Conservation (phyloP, 2,888 invertebrate genomes). For the Sminthurinus aureus region DNA sequence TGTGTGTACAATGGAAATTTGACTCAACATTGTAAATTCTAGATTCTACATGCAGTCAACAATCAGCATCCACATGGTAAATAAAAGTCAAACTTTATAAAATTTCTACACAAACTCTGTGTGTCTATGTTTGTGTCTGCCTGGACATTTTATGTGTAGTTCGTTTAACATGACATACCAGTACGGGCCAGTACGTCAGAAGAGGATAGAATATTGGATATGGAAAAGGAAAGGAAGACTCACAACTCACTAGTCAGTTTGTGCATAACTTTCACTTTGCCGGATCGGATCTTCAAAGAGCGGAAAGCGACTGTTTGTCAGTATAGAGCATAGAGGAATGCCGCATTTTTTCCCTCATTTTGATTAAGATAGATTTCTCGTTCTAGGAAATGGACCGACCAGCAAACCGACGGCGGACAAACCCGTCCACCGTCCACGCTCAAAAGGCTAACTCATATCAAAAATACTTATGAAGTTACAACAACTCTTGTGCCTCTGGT, state of each 20-base stretch:
- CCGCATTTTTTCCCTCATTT: constrained; percentile 20
- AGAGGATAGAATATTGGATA: too few species aligned
- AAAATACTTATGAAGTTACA: background rate
- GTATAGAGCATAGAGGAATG: background rate
- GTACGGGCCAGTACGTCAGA: background rate
- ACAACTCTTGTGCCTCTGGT: background rate
- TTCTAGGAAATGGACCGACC: constrained; percentile 12
- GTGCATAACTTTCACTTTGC: background rate
- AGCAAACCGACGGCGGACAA: background rate
- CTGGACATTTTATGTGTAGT: background rate
- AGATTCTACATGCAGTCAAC: background rate
- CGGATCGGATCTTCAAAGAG: constrained; percentile 20
- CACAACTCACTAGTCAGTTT: background rate
- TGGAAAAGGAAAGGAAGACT: background rate
- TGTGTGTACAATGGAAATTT: too few species aligned
- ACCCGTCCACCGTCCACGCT: too few species aligned
- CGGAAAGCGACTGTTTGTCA: constrained; percentile 25
- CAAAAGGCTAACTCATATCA: background rate
- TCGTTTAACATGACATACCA: background rate
- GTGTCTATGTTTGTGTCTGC: background rate
- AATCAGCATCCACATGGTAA: background rate
- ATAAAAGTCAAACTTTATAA: background rate
- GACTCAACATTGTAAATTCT: too few species aligned
- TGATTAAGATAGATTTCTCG: constrained; percentile 26
- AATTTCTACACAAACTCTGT: background rate